phyloP scores from a whole-genome alignment of 2,888 invertebrate species.

The Amphimallon solstitiale region DNA sequence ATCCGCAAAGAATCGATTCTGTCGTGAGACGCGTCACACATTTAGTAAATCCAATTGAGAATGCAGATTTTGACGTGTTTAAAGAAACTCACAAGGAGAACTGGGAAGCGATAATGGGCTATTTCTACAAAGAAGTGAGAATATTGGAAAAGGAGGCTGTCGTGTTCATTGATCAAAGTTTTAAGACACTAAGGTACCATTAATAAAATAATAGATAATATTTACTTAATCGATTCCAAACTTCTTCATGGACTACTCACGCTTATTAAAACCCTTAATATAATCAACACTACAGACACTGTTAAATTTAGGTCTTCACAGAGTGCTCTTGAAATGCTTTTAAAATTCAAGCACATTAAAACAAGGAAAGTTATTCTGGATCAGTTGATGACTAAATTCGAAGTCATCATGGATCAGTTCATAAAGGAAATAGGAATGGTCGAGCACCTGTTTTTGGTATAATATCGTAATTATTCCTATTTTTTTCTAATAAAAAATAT shows the following conservation, averaged over 20 bases:
- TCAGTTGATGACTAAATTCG: conserved; percentile 83
- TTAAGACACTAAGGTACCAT: conserved; percentile 75
- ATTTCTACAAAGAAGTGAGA: conserved; percentile 79
- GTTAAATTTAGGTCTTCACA: conserved; percentile 75
- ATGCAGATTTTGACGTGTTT: conserved; percentile 87
- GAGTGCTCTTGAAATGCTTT: conserved; percentile 80
- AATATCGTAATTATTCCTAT: conserved; percentile 36
- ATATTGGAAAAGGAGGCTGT: conserved; percentile 84
- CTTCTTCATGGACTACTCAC: neutral
- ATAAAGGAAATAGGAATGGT: conserved; percentile 81
- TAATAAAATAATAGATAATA: conserved; percentile 1
- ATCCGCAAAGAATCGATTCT: conserved; percentile 87
- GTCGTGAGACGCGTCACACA: conserved; percentile 83
- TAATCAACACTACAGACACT: neutral
- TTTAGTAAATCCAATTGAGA: conserved; percentile 78
- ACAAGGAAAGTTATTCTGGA: conserved; percentile 78
- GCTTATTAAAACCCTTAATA: neutral
- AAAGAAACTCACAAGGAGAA: conserved; percentile 80
- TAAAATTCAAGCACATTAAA: conserved; percentile 82
- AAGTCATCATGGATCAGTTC: conserved; percentile 85
- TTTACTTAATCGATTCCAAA: neutral
- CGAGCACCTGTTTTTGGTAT: conserved; percentile 77
- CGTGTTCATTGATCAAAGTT: conserved; percentile 86
- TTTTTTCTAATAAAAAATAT: neutral
- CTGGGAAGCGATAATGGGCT: conserved; percentile 85